Percentiles rank a stretch among this genome's conserved stretches.
Evolutionary conservation across 2,888 invertebrate genomes (phyloP).

Genomic region (Tethea ocularis): DNA sequence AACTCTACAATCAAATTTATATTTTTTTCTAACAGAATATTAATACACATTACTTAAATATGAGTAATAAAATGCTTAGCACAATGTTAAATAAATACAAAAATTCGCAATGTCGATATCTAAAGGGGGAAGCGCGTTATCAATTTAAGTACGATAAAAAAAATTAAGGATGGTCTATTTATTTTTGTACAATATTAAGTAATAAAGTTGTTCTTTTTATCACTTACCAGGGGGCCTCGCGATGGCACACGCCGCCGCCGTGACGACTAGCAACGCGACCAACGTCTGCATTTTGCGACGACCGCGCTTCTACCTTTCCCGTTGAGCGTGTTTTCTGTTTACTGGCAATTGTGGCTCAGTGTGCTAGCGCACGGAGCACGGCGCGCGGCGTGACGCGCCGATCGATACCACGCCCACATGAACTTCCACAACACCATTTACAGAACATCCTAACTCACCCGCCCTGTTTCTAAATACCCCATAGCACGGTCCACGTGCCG

Average conservation of each 20-base stretch:
- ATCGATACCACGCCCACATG: slow-evolving; percentile 80
- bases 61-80: background rate
- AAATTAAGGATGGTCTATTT: background rate
- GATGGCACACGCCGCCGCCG: slow-evolving; percentile 53
- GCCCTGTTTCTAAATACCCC: slow-evolving; percentile 5
- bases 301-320: slow-evolving; percentile 33
- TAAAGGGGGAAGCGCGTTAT: slow-evolving; percentile 39
- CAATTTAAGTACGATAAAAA: slow-evolving; percentile 27
- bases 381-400: slow-evolving; percentile 51
- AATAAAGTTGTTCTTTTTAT: slow-evolving; percentile 13
- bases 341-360: slow-evolving; percentile 39
- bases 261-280: slow-evolving; percentile 45
- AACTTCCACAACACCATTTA: slow-evolving; percentile 38
- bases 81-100: background rate
- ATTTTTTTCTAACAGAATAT: background rate
- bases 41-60: background rate
- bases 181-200: background rate
- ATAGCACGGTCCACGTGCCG: slow-evolving; percentile 19
- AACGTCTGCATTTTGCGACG: slow-evolving; percentile 57
- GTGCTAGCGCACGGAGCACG: slow-evolving; percentile 58
- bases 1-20: background rate
- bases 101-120: slow-evolving; percentile 13
- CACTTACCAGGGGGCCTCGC: slow-evolving; percentile 63
- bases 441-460: slow-evolving; percentile 37
- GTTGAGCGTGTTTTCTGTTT: slow-evolving; percentile 50